A percentile compares a stretch with the other conserved stretches of the same genome.
phyloP scores from a whole-genome alignment of 2,888 invertebrate genomes.

The Limnephilus lunatus region DNA sequence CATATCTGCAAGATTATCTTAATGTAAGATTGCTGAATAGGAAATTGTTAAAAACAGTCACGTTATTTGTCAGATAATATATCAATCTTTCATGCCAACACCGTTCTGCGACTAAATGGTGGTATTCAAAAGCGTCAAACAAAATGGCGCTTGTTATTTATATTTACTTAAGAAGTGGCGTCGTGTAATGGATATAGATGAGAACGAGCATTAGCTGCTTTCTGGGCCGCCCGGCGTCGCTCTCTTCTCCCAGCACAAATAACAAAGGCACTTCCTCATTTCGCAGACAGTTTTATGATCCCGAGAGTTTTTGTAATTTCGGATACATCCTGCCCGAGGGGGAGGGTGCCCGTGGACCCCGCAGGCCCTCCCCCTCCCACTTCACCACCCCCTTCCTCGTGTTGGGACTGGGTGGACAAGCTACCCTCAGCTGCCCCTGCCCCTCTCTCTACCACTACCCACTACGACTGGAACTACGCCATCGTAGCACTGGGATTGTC shows the following conservation, averaged over 20 bases:
- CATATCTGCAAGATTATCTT: neutral
- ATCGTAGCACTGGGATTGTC: conserved; percentile 19
- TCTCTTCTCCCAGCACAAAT: conserved; percentile 68
- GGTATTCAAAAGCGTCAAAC: conserved; percentile 53
- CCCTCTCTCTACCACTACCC: neutral
- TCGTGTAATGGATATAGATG: conserved; percentile 65
- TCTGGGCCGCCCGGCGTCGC: conserved; percentile 47
- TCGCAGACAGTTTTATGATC: conserved; percentile 77
- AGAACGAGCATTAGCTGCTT: conserved; percentile 59
- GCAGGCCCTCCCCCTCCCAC: neutral
- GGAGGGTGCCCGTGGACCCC: conserved; percentile 45
- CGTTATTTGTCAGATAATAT: conserved; percentile 6
- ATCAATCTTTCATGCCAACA: conserved; percentile 23
- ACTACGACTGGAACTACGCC: neutral
- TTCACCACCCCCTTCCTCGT: neutral
- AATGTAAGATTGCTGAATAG: neutral
- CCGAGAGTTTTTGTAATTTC: conserved; percentile 78
- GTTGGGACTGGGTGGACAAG: conserved; percentile 28
- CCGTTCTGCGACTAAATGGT: conserved; percentile 24
- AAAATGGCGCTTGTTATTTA: conserved; percentile 62
- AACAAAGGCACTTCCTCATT: conserved; percentile 78
- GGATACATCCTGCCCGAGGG: conserved; percentile 65
- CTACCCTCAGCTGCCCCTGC: conserved; percentile 14
- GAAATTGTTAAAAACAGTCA: conserved; percentile 13
- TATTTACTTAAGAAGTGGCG: conserved; percentile 64